These are phyloP conservation scores for Leptinotarsa tumamoca DNA, from an alignment of 2,888 invertebrate genomes.

Conservation along the genomic window DNA sequence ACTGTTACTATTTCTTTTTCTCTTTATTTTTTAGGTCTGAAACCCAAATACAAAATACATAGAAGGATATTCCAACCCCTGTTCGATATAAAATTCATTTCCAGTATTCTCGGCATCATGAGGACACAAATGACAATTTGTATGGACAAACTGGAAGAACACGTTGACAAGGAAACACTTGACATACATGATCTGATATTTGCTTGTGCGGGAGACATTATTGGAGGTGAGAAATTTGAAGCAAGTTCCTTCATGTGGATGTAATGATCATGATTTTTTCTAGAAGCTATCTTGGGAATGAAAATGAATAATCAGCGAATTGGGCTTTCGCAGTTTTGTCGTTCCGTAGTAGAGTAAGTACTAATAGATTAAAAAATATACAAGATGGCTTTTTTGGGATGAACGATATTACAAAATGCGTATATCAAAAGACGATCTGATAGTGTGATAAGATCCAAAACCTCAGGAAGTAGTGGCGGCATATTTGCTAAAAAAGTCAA, in stretches of 20 bases:
- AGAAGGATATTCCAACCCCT: conserved; percentile 52
- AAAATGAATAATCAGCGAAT: conserved; percentile 40
- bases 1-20: no score
- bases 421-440: no score
- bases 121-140: conserved; percentile 45
- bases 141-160: conserved; percentile 45
- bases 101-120: conserved; percentile 36
- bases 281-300: conserved; percentile 49
- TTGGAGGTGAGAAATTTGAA: conserved; percentile 47
- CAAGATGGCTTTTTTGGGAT: neutral
- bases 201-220: conserved; percentile 45
- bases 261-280: conserved; percentile 32
- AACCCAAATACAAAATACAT: conserved; percentile 47
- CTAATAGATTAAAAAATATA: neutral
- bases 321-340: conserved; percentile 40
- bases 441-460: no score
- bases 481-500: no score
- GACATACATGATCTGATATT: conserved; percentile 40
- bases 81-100: conserved; percentile 50
- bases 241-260: neutral
- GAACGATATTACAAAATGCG: no score
- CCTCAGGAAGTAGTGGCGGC: no score
- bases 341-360: conserved; percentile 44
- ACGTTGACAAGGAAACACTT: conserved; percentile 45
- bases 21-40: conserved; percentile 24